Percentiles rank a stretch among this genome's conserved stretches.
Conservation (phyloP, 2,888 invertebrate genomes). For the Eumerus sabulonum region DNA sequence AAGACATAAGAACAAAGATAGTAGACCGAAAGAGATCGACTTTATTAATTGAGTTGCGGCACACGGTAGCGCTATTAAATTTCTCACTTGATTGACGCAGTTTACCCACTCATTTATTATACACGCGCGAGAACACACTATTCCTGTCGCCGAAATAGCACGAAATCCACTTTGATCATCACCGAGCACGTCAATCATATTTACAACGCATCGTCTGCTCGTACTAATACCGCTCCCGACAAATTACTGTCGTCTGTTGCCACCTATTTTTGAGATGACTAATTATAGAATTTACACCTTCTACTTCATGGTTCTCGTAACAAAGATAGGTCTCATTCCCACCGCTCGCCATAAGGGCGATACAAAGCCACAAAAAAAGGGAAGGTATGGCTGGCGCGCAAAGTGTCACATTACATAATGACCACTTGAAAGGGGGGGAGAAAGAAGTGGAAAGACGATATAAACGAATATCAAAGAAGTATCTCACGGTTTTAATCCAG, state of each 20-base stretch:
- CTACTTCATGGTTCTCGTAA: neutral
- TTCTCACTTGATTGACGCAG: slow-evolving; percentile 38
- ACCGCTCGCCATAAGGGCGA: slow-evolving; percentile 11
- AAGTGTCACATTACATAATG: slow-evolving; percentile 63
- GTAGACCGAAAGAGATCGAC: too few species aligned
- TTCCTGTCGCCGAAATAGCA: slow-evolving; percentile 11
- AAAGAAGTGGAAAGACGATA: too few species aligned
- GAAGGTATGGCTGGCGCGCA: slow-evolving; percentile 17
- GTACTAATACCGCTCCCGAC: slow-evolving; percentile 9
- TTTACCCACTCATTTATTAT: slow-evolving; percentile 7
- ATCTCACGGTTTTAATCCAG: slow-evolving; percentile 54
- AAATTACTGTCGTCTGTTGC: slow-evolving; percentile 28
- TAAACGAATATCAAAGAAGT: slow-evolving; percentile 20
- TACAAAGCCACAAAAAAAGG: slow-evolving; percentile 5
- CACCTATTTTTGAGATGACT: slow-evolving; percentile 52
- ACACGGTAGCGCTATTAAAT: slow-evolving; percentile 45
- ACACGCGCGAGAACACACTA: too few species aligned
- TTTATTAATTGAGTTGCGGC: slow-evolving; percentile 26
- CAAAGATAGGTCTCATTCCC: slow-evolving; percentile 8
- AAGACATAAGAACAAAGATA: too few species aligned
- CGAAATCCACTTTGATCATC: slow-evolving; percentile 26
- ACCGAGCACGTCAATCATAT: slow-evolving; percentile 52
- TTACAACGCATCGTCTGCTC: slow-evolving; percentile 27
- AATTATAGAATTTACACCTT: slow-evolving; percentile 68
- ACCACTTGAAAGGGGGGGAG: slow-evolving; percentile 40